Percentiles rank a stretch among this genome's conserved stretches.
Conservation (phyloP, 2,113 vertebrate species). For the Syrmaticus mikado region DNA sequence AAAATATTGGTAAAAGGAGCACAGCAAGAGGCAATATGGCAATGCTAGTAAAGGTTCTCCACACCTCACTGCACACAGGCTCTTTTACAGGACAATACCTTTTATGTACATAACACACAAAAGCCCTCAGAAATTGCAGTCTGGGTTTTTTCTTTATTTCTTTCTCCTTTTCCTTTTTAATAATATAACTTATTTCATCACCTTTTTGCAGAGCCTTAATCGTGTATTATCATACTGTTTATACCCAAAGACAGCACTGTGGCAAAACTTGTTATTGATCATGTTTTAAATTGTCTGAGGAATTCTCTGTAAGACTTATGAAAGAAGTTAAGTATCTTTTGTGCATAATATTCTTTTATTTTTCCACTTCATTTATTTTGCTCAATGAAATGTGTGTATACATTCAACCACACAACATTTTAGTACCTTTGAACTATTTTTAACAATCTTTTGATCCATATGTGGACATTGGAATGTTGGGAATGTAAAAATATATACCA, state of each 20-base stretch:
- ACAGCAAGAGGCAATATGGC: background rate
- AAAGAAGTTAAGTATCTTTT: slow-evolving; percentile 71
- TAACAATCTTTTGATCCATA: background rate
- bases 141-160: fast-evolving
- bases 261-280: slow-evolving; percentile 72
- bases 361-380: slow-evolving; percentile 61
- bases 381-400: slow-evolving; percentile 39
- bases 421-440: slow-evolving; percentile 44
- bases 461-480: background rate
- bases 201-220: background rate
- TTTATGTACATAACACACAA: background rate
- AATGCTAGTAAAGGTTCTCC: background rate
- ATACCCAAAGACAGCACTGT: slow-evolving; percentile 57
- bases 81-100: background rate
- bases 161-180: background rate
- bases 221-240: slow-evolving; percentile 29
- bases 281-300: slow-evolving; percentile 70
- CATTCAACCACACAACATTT: slow-evolving; percentile 38
- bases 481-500: background rate
- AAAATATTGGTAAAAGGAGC: background rate
- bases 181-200: background rate
- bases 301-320: slow-evolving; percentile 58
- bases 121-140: background rate
- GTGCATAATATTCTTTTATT: slow-evolving; percentile 61
- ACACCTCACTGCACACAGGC: background rate